Base-by-base conservation (phyloP, 2,113 vertebrate species). In the Ameiurus melas region DNA sequence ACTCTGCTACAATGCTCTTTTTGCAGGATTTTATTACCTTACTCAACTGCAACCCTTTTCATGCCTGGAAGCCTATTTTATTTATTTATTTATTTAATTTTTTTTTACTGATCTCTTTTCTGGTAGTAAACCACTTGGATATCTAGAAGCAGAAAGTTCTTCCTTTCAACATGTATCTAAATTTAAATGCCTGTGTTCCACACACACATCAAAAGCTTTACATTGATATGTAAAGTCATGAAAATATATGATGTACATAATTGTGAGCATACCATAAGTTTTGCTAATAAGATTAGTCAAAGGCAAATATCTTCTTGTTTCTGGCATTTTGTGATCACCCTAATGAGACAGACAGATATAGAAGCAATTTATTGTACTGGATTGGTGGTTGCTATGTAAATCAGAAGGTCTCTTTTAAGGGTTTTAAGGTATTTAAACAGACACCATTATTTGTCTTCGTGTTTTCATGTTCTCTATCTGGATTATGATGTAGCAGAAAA, bases 11-110 rank as follows among this genome's bases (percentile, higher is more conserved):
- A 86, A 73, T 43, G 58, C 71, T 86, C 81, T 60, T 60, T 81
- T 79, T 58, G 81, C n/a, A 82, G 20, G 77, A 85, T 66, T 87
- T 89, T 84, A 83, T 27, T 71, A 66, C 80, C 58, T 80, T 66
- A 86, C 30, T 81, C 55, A 66, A 8, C 43, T n/a, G 47, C 33
- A 57, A 78, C 47, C 8, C 9, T 83, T 66, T 73, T 12, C 83
- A 33, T 62, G 68, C 36, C 58, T 86, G 25, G 78, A 89, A 85
- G 58, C 36, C 43, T 62, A n/a, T n/a, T n/a, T n/a, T n/a, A n/a
- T n/a, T n/a, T n/a, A n/a, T n/a, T n/a, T n/a, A n/a, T n/a, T n/a
- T n/a, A n/a, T n/a, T n/a, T n/a, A n/a, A n/a, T n/a, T 25, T 62
- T 70, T 66, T 66, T 71, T 43, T 1, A 53, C 47, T 8, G 77